Base-by-base conservation (phyloP, 1,140 invertebrate genomes). In the Aplysia californica region DNA sequence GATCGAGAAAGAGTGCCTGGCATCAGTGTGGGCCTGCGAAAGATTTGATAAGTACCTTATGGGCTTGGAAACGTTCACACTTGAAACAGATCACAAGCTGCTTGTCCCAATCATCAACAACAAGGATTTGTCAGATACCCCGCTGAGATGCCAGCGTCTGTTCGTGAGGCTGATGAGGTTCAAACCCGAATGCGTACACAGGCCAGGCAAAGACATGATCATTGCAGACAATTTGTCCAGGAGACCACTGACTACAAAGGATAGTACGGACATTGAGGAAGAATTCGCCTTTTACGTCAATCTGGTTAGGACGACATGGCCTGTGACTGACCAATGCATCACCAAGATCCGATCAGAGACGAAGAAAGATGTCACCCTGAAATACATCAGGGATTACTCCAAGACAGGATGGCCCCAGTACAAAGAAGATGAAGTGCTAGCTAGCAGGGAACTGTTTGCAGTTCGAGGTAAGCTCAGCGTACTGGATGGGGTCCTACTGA, bases 1-100 rank as follows among this genome's bases (percentile, higher is more conserved):
- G 76, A 90, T 92, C 36, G 91, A 93, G 56, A 91, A 88, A 83
- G 91, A 93, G 86, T 90, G 87, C 5, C 79, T 91, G n/a, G 89
- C 89, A 10, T 85, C 91, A n/a, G 77, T 92, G 0, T 92, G 87
- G 83, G 89, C 87, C 1, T 87, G 92, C n/a, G 86, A 88, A 68
- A 91, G 91, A 82, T 93, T 92, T 84, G 83, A 89, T n/a, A 77
- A 90, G 55, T 92, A 90, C 80, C 67, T 92, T 4, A 88, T 82
- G 78, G 91, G 89, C 59, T 82, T 82, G 23, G 76, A 83, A 3
- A 59, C 33, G 5, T 78, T 85, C 33, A 75, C 56, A 50, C 61
- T 89, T 5, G 6, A 58, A 55, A 88, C 84, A 6, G 88, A 89
- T 68, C 84, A 89, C 35, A 85, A 87, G 69, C 87, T 87, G 1